Conservation (phyloP, 35 echinoderm and acorn worm genomes). For the Ophiothrix spiculata region DNA sequence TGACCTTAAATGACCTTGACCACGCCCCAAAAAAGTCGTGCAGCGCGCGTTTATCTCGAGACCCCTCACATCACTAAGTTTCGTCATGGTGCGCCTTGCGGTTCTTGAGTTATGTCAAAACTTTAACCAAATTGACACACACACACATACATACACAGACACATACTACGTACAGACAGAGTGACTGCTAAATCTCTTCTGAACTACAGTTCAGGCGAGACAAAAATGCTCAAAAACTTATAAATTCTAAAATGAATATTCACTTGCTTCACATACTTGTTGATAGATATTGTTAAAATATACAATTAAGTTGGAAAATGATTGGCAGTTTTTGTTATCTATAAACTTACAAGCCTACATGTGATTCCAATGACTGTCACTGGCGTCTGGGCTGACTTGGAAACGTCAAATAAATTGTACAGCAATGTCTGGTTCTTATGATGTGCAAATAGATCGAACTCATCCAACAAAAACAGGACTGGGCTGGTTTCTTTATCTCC, state of each 20-base stretch:
- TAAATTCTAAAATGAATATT: background rate
- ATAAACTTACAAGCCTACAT: slow-evolving; percentile 81
- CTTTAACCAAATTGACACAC: too few relatives aligned
- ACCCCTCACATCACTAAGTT: too few relatives aligned
- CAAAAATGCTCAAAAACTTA: background rate
- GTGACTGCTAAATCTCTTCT: too few relatives aligned
- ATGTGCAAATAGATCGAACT: slow-evolving; percentile 97
- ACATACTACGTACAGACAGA: too few relatives aligned
- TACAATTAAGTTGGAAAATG: too few relatives aligned
- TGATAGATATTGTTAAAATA: background rate
- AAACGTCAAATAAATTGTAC: slow-evolving; percentile 95
- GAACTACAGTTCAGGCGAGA: too few relatives aligned
- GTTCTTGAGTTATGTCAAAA: too few relatives aligned
- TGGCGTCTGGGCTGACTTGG: slow-evolving; percentile 91
- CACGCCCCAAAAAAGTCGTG: too few relatives aligned
- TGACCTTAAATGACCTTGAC: too few relatives aligned
- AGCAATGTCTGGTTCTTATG: slow-evolving; percentile 95
- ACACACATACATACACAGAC: too few relatives aligned
- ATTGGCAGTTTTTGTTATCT: background rate
- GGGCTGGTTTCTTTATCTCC: slow-evolving; percentile 40
- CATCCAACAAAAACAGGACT: slow-evolving; percentile 83
- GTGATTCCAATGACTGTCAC: slow-evolving; percentile 92
- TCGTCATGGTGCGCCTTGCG: too few relatives aligned
- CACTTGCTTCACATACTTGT: background rate
- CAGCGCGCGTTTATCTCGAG: too few relatives aligned